Conservation (phyloP, 2,797 vertebrate species). For the Pteropus rufus region DNA sequence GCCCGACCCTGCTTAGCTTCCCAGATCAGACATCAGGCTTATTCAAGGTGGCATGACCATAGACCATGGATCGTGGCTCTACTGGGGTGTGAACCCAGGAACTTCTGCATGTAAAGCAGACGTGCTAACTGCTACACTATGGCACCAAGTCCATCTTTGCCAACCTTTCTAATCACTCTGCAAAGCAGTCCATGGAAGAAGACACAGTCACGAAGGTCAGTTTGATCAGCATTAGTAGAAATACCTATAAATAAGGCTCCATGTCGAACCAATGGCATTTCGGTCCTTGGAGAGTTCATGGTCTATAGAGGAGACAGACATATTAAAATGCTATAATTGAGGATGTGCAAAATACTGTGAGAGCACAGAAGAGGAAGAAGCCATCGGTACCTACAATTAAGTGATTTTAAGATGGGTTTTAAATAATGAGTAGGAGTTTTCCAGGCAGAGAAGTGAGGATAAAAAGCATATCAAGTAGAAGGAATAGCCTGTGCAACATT, state of each 20-base stretch:
- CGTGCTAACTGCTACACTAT: too few relatives aligned
- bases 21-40: too few relatives aligned
- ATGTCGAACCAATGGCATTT: neutral
- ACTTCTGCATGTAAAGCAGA: too few relatives aligned
- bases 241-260: neutral
- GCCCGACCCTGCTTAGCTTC: too few relatives aligned
- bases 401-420: neutral
- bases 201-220: neutral
- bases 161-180: constrained; percentile 2
- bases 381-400: neutral
- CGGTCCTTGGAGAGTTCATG: neutral
- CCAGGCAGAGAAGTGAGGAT: neutral
- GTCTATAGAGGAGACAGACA: neutral
- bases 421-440: neutral
- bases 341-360: neutral
- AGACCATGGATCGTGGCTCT: too few relatives aligned
- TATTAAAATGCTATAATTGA: neutral
- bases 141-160: neutral
- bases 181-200: neutral
- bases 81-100: too few relatives aligned
- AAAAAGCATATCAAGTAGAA: neutral
- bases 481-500: neutral
- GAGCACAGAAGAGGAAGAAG: neutral
- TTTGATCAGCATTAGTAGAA: neutral
- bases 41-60: too few relatives aligned